Base-by-base conservation (phyloP, 2,888 invertebrate species). In the Nephrotoma flavescens region DNA sequence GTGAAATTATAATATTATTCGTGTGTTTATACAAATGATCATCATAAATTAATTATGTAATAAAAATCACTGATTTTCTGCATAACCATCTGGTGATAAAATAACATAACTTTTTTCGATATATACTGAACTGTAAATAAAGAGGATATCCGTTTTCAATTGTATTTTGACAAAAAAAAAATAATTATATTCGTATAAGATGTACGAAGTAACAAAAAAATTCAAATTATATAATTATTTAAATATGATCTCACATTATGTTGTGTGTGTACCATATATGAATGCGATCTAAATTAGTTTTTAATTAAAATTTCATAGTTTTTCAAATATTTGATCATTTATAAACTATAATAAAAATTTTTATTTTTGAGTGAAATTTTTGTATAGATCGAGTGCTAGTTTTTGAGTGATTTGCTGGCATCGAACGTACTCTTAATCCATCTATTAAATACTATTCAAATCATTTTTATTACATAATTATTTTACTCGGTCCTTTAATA, bases 81-180 rank as follows among this genome's bases (percentile, higher is more conserved):
- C 71, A 71, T 71, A 71, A 42, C 84, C 84, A 84, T 84, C 41
- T 84, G 84, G 84, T 84, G 84, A 84, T 42, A 84, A 84, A 84
- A 84, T 84, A 84, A 42, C 41, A 84, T 84, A 84, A 84, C 84
- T 41, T 84, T 84, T 84, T 84, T 71, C 31, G 31, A 31, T 9
- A 71, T 31, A 71, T 7, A 31, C 12, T 71, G 71, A 31, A 71
- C 71, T 71, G 71, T 71, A 41, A 84, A 84, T 84, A 84, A 84
- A 42, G 42, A 84, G 84, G 84, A 84, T 84, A 84, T 84, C 84
- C 84, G 84, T 84, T 84, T 84, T 84, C 84, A 84, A 42, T 84
- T 84, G 41, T 84, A 42, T 84, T 84, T 84, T 84, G 84, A 84
- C 84, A 84, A 84, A 84, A 84, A 71, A 19, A 52, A 19, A 52